Base-by-base conservation (phyloP, 2,888 invertebrate species). In the Euclidia mi region DNA sequence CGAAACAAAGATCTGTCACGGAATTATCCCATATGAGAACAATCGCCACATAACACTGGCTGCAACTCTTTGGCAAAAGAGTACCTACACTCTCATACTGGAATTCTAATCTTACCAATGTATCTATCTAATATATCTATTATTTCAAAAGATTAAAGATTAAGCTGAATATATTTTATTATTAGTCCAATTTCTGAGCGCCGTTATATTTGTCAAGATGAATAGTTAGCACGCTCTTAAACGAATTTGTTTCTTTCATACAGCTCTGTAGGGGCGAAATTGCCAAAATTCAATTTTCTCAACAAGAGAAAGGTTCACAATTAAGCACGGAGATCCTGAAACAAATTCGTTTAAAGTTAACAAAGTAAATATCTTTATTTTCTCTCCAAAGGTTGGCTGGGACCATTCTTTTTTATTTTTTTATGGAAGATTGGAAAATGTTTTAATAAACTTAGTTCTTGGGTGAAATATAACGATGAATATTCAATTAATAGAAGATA, bases 221-320 rank as follows among this genome's bases (percentile, higher is more conserved):
- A n/a, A n/a, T 10, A 10, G 11, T 32, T 32, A 32, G 2, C 32
- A 32, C 11, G 3, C 11, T 11, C 11, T 32, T 11, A 11, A 32
- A 11, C 4, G 11, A 2, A n/a, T n/a, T 29, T 52, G 51, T 69
- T 28, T 51, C 40, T 49, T 12, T 15, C 42, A 47, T 37, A 58
- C 41, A 64, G 40, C 46, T 20, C 25, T 14, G 17, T 14, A 12
- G 48, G 53, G 31, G 40, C 15, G 44, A 72, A 49, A 67, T 50
- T 47, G 37, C 2, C 38, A 31, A 40, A 67, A 58, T 58, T 63
- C 64, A 58, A 71, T 58, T 58, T 46, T 18, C 31, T 9, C n/a
- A 63, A 58, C 63, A 67, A 58, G 55, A 63, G 52, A 56, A 50
- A 49, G 47, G 4, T 25, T 35, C 32, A 28, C 38, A 68, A 68